Evolutionary conservation across 2,888 invertebrate genomes (phyloP).

Genomic region (Campaea margaritaria): DNA sequence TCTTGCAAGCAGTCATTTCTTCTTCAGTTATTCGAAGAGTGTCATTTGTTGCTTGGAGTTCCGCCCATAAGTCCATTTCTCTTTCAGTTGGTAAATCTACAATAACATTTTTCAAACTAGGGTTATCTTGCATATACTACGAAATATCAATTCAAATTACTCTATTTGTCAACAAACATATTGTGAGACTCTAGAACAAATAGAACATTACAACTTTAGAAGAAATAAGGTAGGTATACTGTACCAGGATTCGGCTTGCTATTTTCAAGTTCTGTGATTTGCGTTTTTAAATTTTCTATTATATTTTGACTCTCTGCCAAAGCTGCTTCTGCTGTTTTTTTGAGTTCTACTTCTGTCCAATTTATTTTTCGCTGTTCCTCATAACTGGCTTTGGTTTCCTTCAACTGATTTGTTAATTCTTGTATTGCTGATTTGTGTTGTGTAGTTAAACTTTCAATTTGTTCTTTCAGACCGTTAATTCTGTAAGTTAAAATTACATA

Average conservation of each 20-base stretch:
- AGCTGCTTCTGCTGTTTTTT: conserved; percentile 53
- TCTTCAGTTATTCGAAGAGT: conserved; percentile 72
- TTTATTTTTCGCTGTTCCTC: conserved; percentile 58
- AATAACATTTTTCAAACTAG: neutral
- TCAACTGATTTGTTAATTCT: conserved; percentile 64
- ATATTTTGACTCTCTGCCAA: conserved; percentile 55
- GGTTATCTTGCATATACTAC: too few relatives aligned
- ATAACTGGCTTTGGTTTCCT: conserved; percentile 55
- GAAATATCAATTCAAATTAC: too few relatives aligned
- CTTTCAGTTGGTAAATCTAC: conserved; percentile 73
- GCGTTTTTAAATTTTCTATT: conserved; percentile 63
- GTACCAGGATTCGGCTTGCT: conserved; percentile 69
- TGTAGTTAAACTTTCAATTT: conserved; percentile 60
- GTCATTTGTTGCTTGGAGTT: conserved; percentile 77
- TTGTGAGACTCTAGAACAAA: too few relatives aligned
- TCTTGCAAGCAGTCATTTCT: conserved; percentile 69
- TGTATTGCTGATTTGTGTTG: conserved; percentile 62
- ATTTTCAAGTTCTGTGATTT: conserved; percentile 68
- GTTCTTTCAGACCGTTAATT: conserved; percentile 64
- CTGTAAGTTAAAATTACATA: conserved; percentile 45
- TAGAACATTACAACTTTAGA: too few relatives aligned
- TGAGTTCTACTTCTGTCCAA: conserved; percentile 58
- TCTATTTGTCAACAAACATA: too few relatives aligned
- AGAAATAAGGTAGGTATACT: neutral
- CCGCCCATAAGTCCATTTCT: conserved; percentile 78